Percentiles rank a stretch among this genome's conserved stretches.
These are phyloP conservation scores for Zenarchopterus dispar DNA, from an alignment of 2,797 vertebrate species.

Conservation along the genomic window DNA sequence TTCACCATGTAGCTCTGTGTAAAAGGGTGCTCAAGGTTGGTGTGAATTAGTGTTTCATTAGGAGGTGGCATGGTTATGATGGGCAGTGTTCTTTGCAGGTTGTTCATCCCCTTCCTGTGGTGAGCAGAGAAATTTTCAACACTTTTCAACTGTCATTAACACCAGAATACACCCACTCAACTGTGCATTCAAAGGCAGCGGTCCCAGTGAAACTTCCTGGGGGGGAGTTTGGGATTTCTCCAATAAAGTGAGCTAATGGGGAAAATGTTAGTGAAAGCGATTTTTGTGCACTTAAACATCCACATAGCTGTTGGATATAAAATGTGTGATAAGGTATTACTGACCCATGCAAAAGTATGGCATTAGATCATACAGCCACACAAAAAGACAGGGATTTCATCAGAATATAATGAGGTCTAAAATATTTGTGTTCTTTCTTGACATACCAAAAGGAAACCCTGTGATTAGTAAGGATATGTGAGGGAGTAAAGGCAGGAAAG, in stretches of 20 bases:
- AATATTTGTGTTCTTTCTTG: slow-evolving; percentile 3
- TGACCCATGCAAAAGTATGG: neutral
- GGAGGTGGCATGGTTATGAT: slow-evolving; percentile 41
- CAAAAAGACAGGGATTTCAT: slow-evolving; percentile 1
- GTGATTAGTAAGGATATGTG: slow-evolving; percentile 7
- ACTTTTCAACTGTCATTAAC: slow-evolving; percentile 42
- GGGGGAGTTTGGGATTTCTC: neutral
- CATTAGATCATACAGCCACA: too few relatives aligned
- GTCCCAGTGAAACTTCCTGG: neutral
- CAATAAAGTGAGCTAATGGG: neutral
- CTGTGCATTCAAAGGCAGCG: neutral
- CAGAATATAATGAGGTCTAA: neutral
- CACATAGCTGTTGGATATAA: too few relatives aligned
- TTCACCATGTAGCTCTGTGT: neutral
- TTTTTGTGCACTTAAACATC: too few relatives aligned
- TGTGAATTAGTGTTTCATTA: slow-evolving; percentile 23
- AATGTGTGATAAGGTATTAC: too few relatives aligned
- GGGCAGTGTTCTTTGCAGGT: slow-evolving; percentile 19
- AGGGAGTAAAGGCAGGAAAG: slow-evolving; percentile 9
- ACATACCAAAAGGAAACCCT: slow-evolving; percentile 5
- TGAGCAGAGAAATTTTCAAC: slow-evolving; percentile 30
- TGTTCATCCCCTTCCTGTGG: neutral
- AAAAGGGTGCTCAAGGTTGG: slow-evolving; percentile 12
- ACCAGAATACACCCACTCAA: slow-evolving; percentile 10
- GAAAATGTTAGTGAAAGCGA: neutral